Conservation (phyloP, 2,113 vertebrate species). For the Morone saxatilis region DNA sequence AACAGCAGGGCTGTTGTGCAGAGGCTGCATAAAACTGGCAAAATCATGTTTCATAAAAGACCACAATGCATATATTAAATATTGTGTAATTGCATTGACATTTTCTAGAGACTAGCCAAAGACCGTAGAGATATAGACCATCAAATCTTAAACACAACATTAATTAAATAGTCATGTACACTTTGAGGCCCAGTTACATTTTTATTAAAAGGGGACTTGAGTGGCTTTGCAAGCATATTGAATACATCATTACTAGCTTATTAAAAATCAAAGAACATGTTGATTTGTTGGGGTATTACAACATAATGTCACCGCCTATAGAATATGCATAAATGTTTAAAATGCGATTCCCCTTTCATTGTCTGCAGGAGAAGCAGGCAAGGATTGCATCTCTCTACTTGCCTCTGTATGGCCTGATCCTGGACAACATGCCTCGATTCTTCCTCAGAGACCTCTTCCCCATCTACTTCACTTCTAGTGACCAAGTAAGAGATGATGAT, state of each 20-base stretch:
- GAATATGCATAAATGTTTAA: neutral
- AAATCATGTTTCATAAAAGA: neutral
- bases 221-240: neutral
- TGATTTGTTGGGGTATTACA: neutral
- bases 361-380: slow-evolving; percentile 91
- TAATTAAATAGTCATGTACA: neutral
- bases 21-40: slow-evolving; percentile 22
- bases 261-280: neutral
- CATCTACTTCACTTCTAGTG: slow-evolving; percentile 92
- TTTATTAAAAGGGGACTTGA: neutral
- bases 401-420: slow-evolving; percentile 96
- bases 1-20: slow-evolving; percentile 22
- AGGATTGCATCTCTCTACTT: slow-evolving; percentile 96
- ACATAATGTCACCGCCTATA: neutral
- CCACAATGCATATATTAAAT: neutral
- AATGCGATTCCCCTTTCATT: neutral
- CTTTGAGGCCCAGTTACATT: neutral
- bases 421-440: slow-evolving; percentile 98
- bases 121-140: neutral
- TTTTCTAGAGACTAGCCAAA: neutral
- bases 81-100: neutral
- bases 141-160: neutral
- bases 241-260: neutral
- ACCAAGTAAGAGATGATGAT: slow-evolving; percentile 87
- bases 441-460: slow-evolving; percentile 96